Base-by-base conservation (phyloP, 2,113 vertebrate genomes). In the Pyxicephalus adspersus region DNA sequence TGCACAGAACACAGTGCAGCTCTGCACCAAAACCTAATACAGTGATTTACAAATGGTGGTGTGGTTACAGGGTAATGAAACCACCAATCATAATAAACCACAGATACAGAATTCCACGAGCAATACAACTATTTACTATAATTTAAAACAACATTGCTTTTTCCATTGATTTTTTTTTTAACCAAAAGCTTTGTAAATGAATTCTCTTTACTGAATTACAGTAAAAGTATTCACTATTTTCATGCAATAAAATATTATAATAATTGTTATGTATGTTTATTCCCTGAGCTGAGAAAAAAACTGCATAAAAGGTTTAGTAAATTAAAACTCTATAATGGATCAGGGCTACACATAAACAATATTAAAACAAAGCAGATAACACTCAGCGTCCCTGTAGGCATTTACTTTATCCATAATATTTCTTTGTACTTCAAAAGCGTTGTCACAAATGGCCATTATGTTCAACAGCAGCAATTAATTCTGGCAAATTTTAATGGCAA, bases 381-480 rank as follows among this genome's bases (percentile, higher is more conserved):
- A 86, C 89, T 89, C 90, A 91, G 91, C 91, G 91, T 93, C 91
- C 93, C 92, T 90, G 18, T 58, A 93, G 94, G 90, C 92, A 91
- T 92, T 92, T 90, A 88, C 73, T 83, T 89, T 91, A 91, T 91
- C 90, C 87, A 90, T 95, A 94, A 92, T 92, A 94, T 94, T 93
- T 93, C 90, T 94, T 91, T 91, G 90, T 88, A 90, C 92, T 92
- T 92, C 88, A 92, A 90, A 90, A 92, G 89, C 87, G 88, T 84
- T 93, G 93, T 92, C 92, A 94, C 87, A 86, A 90, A 91, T 87
- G 86, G 54, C 92, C 87, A 90, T 95, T 93, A 93, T 87, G 89
- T 88, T 88, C 91, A 94, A 95, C 92, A 88, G 91, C 85, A 87
- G 89, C 93, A 94, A 95, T 95, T 95, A 94, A 94, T 95, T 94